Evolutionary conservation across 2,113 vertebrate species (phyloP).

Genomic region (Catharus fuscescens): DNA sequence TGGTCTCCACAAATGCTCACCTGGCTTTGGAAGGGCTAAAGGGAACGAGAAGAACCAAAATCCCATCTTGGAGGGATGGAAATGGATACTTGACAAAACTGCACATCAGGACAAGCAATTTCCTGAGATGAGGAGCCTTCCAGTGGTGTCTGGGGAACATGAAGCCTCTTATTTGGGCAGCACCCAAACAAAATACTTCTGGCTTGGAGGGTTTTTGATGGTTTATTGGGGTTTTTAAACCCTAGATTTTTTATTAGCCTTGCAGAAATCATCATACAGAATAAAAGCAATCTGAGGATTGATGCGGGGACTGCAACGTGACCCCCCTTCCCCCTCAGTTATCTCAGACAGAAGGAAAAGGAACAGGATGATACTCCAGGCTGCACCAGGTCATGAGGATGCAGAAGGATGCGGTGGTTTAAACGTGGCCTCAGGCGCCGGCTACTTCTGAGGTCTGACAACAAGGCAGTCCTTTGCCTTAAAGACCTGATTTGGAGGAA

Average conservation of each 20-base stretch:
- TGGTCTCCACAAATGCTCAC: not conserved
- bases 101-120: not conserved
- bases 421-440: accelerated
- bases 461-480: not conserved
- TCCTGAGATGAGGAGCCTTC: not conserved
- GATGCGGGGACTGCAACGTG: not conserved
- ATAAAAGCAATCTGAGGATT: not conserved
- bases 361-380: not conserved
- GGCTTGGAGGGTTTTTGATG: not conserved
- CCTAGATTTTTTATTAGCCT: not conserved
- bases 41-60: not conserved
- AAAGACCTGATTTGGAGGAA: not conserved
- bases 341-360: not conserved
- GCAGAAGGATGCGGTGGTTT: not conserved
- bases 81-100: accelerated
- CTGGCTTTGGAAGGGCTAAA: not conserved
- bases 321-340: accelerated
- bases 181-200: not conserved
- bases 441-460: not conserved
- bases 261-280: not conserved
- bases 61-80: not conserved
- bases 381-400: not conserved
- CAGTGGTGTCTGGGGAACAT: not conserved
- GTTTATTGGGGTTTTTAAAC: not conserved
- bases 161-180: not conserved